phyloP scores from a whole-genome alignment of 2,888 invertebrate genomes.

The Achlya flavicornis region DNA sequence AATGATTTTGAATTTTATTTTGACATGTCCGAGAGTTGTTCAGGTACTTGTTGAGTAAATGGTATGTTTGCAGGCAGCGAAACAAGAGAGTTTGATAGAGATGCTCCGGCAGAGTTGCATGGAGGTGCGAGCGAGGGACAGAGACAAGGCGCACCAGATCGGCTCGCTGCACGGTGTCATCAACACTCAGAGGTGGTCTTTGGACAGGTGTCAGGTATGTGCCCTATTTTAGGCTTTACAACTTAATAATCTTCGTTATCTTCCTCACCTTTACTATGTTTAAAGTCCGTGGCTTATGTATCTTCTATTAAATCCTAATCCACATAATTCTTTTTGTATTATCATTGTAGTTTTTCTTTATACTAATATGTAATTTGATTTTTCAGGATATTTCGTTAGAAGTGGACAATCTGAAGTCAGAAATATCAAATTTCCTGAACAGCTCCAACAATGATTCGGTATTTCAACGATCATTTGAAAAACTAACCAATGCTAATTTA shows the following conservation, averaged over 20 bases:
- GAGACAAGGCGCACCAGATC: constrained; percentile 54
- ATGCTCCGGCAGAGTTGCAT: constrained; percentile 61
- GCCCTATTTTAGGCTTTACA: too few relatives aligned
- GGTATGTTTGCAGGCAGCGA: constrained; percentile 57
- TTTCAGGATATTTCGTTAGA: constrained; percentile 70
- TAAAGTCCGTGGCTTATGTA: too few relatives aligned
- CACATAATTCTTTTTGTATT: too few relatives aligned
- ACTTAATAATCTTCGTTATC: too few relatives aligned
- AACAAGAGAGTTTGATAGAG: constrained; percentile 71
- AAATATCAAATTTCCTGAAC: constrained; percentile 70
- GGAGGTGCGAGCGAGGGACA: constrained; percentile 62
- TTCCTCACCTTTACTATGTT: too few relatives aligned
- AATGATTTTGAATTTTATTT: too few relatives aligned
- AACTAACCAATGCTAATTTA: background rate
- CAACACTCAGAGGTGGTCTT: constrained; percentile 55
- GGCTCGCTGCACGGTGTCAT: constrained; percentile 52
- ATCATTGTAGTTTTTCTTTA: background rate
- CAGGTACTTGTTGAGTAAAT: background rate
- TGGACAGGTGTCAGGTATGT: constrained; percentile 62
- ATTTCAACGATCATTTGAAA: constrained; percentile 24
- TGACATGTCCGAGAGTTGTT: too few relatives aligned
- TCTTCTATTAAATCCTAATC: too few relatives aligned
- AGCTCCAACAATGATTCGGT: constrained; percentile 77
- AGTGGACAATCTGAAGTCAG: constrained; percentile 69
- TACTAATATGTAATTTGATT: constrained; percentile 5